Conservation (phyloP, 2,888 invertebrate genomes). For the Sinohyriopsis cumingii region DNA sequence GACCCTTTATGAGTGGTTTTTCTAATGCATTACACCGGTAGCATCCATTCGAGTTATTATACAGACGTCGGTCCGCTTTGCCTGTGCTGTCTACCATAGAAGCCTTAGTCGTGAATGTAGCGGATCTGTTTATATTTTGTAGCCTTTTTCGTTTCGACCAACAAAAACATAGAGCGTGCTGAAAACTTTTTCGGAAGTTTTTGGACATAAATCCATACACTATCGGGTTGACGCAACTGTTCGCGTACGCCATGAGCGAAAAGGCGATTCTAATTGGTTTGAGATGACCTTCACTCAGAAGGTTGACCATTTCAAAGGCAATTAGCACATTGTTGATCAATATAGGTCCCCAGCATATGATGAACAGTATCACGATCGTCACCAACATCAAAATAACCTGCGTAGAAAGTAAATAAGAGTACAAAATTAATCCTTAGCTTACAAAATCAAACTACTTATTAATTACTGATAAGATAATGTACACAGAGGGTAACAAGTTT, state of each 20-base stretch:
- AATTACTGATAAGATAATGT: too few species aligned
- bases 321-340: slow-evolving; percentile 79
- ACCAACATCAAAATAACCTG: slow-evolving; percentile 84
- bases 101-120: too few species aligned
- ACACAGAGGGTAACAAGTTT: too few species aligned
- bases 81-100: too few species aligned
- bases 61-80: too few species aligned
- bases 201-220: slow-evolving; percentile 84
- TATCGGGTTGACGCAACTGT: slow-evolving; percentile 83
- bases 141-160: too few species aligned
- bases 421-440: too few species aligned
- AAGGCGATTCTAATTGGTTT: slow-evolving; percentile 79
- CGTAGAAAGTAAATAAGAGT: slow-evolving; percentile 26
- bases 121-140: too few species aligned
- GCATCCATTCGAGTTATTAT: too few species aligned
- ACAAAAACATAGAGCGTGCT: slow-evolving; percentile 46
- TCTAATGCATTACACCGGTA: too few species aligned
- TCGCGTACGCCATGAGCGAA: slow-evolving; percentile 80
- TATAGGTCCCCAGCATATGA: slow-evolving; percentile 81
- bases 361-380: slow-evolving; percentile 80
- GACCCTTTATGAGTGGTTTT: background rate
- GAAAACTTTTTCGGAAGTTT: slow-evolving; percentile 76
- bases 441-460: too few species aligned
- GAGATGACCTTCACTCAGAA: slow-evolving; percentile 74
- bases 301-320: slow-evolving; percentile 76